These are phyloP conservation scores for Epinotia ramella DNA, from an alignment of 2,888 invertebrate species.

Conservation along the genomic window DNA sequence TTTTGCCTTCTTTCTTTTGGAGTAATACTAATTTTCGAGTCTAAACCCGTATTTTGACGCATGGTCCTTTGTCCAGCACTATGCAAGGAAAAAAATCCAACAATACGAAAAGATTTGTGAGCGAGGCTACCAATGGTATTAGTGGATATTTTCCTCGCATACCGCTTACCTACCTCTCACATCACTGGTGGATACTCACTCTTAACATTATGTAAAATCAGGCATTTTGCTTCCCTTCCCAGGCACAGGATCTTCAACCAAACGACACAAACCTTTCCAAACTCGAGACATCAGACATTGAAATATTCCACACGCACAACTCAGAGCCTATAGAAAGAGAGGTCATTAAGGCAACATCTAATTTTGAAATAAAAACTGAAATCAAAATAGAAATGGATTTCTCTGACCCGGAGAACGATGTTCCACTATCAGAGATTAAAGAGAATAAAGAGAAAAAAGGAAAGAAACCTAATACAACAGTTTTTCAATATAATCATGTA, in stretches of 20 bases:
- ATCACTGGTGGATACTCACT: no score
- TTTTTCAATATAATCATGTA: conserved; percentile 56
- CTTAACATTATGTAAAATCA: neutral
- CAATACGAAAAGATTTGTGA: no score
- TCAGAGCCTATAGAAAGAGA: conserved; percentile 17
- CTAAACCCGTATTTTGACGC: no score
- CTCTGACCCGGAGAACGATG: conserved; percentile 35
- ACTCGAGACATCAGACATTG: conserved; percentile 23
- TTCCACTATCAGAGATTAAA: conserved; percentile 38
- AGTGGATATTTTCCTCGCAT: no score
- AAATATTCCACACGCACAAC: conserved; percentile 16
- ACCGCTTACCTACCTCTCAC: no score
- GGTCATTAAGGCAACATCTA: neutral
- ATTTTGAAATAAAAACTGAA: conserved; percentile 23
- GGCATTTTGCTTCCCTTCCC: neutral
- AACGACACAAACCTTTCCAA: conserved; percentile 30
- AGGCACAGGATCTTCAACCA: conserved; percentile 8
- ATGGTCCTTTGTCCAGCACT: no score
- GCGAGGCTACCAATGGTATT: no score
- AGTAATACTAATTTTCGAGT: no score
- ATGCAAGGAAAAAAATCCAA: no score
- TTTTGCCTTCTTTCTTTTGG: no score
- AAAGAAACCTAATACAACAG: conserved; percentile 14
- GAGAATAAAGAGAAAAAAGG: conserved; percentile 18
- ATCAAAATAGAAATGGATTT: conserved; percentile 21